Base-by-base conservation (phyloP, 2,113 vertebrate species). In the Tachysurus fulvidraco region DNA sequence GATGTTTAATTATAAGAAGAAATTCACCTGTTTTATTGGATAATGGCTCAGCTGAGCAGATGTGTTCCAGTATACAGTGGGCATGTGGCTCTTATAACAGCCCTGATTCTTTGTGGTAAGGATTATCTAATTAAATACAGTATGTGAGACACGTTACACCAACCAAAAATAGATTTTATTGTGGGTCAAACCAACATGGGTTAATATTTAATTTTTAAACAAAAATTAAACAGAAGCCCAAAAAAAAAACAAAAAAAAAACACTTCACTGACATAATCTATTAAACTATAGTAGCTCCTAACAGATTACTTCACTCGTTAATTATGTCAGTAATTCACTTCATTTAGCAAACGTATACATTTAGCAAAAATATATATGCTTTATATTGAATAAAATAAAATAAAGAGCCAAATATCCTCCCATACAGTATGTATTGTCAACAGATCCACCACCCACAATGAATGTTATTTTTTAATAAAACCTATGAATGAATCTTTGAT, bases 151-250 rank as follows among this genome's bases (percentile, higher is more conserved):
- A 0, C 25, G 54, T 54, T 54, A 77, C 7, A 54, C 50, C 6
- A 52, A 17, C 7, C 16, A 54, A 77, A 77, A 54, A 77, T 28
- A 76, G 30, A 74, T 77, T 77, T 77, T 77, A 77, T 77, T 76
- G 16, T 10, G 1, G 50, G 50, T 78, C 76, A 78, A 78, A 54
- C 46, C 25, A 55, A 78, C 14, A 62, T 44, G 21, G 23, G 9
- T 19, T 65, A 55, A 21, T 65, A 36, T 28, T 30, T 85, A 36
- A 54, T 78, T 77, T 78, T 36, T 41, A 46, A 13, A 59, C 4
- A 9, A 59, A 36, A 25, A 41, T 8, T 16, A 17, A 44, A 67
- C n/a, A 85, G 16, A 50, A 81, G 11, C 44, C 46, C 28, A 54
- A 55, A 50, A 65, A 50, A 1, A 64, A 82, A 36, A 46, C 46